Base-by-base conservation (phyloP, 2,797 vertebrate genomes). In the Aplochiton taeniatus region DNA sequence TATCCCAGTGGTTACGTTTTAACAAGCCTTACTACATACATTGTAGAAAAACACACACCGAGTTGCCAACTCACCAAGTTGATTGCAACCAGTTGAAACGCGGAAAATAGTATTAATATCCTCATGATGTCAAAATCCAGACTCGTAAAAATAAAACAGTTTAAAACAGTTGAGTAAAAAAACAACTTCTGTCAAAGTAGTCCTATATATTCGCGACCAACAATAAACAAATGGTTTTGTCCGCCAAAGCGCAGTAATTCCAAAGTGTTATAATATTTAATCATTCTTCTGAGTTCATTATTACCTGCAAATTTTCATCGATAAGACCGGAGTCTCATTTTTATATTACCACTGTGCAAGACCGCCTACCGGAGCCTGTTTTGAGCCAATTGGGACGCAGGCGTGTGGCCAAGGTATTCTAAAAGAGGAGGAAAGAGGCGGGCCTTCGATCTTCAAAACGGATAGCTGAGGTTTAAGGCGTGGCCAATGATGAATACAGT, bases 401-500 rank as follows among this genome's bases (percentile, higher is more conserved):
- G 78, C 70, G 51, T 45, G 51, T 17, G 53, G 66, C 81, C 75
- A 83, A 71, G 66, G 70, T 66, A 69, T 78, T 76, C 76, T 67
- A 67, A 63, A 61, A 9, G 48, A 53, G 66, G 51, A 53, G 9
- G 65, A 75, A 47, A 65, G 74, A 77, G 69, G 63, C 69, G 79
- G 62, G 71, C 64, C 65, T 63, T 59, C 48, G 14, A 9, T 14
- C 16, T 51, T 66, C 42, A 13, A 51, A 42, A 60, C 47, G 10
- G 56, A 62, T 58, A 67, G 67, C 58, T 43, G 78, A 31, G 63
- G 49, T 61, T 72, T 44, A 2, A 58, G 91, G 91, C 85, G 91
- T 87, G 88, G 81, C 43, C 75, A 55, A 0, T 0, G 56, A 91
- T 94, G 92, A 94, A 94, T 91, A 83, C 88, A 79, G 74, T 93